Base-by-base conservation (phyloP, 1,140 invertebrate species). In the Sesamia nonagrioides region DNA sequence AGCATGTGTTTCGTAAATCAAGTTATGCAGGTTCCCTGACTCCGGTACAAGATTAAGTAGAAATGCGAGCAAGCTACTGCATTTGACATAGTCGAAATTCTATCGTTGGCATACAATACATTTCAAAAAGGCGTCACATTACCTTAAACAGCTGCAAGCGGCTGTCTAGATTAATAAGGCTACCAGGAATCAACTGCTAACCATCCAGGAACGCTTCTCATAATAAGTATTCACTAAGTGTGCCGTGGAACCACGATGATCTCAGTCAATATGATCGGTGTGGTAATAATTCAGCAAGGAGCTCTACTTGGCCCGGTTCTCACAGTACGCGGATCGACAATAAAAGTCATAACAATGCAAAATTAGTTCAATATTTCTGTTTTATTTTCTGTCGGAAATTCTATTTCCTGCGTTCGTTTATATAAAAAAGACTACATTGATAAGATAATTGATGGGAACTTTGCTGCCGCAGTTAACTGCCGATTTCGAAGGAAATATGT, bases 221-320 rank as follows among this genome's bases (percentile, higher is more conserved):
- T 45, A 33, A 69, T 69, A 69, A 48, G 33, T 37, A 71, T 52
- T 8, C 33, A 52, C 11, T 69, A 71, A 71, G 48, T 71, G 48
- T 52, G n/a, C 68, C 68, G 68, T 71, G 68, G 68, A 71, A 71
- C 66, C 66, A 0, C 45, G 66, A 54, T 52, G 45, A 48, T 71
- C 48, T 35, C 45, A 52, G 68, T 71, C 68, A 71, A 71, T 52
- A 37, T 11, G 45, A 71, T 71, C 48, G 48, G 48, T 71, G 68
- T 71, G 68, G 68, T 48, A 71, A 71, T 33, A 48, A 50, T 42
- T 17, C 63, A 33, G 13, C 50, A 54, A 71, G 68, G 68, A 18
- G 50, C 27, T 54, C 37, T 45, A 27, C 68, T 11, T 54, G 68
- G 21, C 48, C 68, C 48, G 48, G 50, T 71, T 71, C 68, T 54